A percentile compares a stretch with the other conserved stretches of the same genome.
Conservation (phyloP, 2,113 vertebrate genomes). For the Artemisiospiza belli region DNA sequence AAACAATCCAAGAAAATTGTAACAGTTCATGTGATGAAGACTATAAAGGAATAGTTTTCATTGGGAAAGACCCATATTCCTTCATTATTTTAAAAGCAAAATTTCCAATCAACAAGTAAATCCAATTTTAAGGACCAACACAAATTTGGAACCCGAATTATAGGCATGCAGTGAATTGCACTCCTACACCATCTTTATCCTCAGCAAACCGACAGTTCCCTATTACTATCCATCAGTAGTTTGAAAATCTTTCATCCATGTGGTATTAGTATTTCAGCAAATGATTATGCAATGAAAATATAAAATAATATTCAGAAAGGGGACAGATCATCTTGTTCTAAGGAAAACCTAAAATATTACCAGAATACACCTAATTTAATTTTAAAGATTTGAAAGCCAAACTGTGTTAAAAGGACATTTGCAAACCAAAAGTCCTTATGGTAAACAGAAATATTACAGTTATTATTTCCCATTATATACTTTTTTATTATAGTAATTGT, state of each 20-base stretch:
- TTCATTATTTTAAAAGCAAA: background rate
- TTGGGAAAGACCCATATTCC: fast-evolving
- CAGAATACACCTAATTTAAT: background rate
- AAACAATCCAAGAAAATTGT: background rate
- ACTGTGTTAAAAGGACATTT: background rate
- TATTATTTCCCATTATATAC: background rate
- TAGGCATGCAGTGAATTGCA: background rate
- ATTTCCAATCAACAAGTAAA: background rate
- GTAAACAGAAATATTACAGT: background rate
- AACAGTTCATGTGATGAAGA: background rate
- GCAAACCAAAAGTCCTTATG: background rate
- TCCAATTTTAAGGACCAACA: background rate
- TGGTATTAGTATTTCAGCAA: background rate
- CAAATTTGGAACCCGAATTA: background rate
- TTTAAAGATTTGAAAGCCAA: background rate
- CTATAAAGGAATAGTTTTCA: background rate
- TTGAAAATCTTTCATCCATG: background rate
- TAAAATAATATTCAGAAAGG: background rate
- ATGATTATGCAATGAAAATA: background rate
- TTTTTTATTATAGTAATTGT: background rate
- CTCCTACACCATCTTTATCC: background rate
- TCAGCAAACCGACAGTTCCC: background rate
- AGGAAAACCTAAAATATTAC: background rate
- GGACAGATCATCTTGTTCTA: background rate
- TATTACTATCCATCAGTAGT: background rate